A percentile compares a stretch with the other conserved stretches of the same genome.
phyloP scores from a whole-genome alignment of 2,888 invertebrate genomes.

The Ligdia adustata region DNA sequence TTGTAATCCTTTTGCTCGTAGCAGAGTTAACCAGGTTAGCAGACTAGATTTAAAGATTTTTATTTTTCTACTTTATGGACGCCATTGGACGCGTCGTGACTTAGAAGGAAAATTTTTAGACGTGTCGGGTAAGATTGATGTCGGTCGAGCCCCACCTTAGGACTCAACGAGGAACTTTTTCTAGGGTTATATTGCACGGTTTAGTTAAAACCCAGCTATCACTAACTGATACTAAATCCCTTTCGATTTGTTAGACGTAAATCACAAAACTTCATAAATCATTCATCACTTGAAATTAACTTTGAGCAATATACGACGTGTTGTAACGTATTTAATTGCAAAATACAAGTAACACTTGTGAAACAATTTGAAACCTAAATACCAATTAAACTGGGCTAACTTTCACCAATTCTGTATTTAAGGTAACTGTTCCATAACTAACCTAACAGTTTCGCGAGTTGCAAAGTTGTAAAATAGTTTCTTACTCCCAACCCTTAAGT shows the following conservation, averaged over 20 bases:
- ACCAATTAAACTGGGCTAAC: conserved; percentile 10
- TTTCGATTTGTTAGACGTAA: too few relatives aligned
- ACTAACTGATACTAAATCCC: too few relatives aligned
- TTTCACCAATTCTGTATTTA: conserved; percentile 6
- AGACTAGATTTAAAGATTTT: conserved; percentile 21
- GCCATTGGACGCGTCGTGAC: conserved; percentile 12
- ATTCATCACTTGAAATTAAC: too few relatives aligned
- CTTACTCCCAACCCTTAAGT: conserved; percentile 10
- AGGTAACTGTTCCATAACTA: conserved; percentile 8
- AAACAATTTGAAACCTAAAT: too few relatives aligned
- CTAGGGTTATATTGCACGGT: neutral
- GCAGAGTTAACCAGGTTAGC: conserved; percentile 21
- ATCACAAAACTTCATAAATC: too few relatives aligned
- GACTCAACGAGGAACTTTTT: conserved; percentile 4
- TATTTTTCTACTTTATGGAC: conserved; percentile 16
- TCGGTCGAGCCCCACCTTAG: neutral
- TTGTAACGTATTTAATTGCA: too few relatives aligned
- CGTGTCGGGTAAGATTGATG: conserved; percentile 22
- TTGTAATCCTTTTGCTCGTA: conserved; percentile 37
- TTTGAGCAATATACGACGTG: too few relatives aligned
- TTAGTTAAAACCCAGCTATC: conserved; percentile 3
- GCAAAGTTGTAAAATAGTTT: conserved; percentile 10
- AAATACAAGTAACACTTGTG: too few relatives aligned
- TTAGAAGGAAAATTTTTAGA: conserved; percentile 15
- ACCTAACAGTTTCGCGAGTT: conserved; percentile 15